Evolutionary conservation across 2,888 invertebrate genomes (phyloP).

Genomic region (Diploptera punctata): DNA sequence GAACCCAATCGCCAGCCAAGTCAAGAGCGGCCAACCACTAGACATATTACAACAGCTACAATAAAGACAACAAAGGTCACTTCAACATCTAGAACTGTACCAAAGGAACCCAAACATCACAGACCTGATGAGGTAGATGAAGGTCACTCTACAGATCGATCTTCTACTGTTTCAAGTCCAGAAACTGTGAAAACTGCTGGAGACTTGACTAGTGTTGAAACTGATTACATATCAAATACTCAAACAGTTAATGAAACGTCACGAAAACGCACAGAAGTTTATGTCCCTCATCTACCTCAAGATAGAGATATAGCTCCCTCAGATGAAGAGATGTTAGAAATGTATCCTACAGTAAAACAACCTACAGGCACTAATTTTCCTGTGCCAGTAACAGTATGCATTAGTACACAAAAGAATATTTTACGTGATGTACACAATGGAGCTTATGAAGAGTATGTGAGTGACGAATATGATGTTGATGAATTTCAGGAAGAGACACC

Average conservation of each 20-base stretch:
- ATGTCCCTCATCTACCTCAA: constrained; percentile 6
- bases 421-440: background rate
- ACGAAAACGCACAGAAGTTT: constrained; percentile 27
- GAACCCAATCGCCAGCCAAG: background rate
- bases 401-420: background rate
- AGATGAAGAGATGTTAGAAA: background rate
- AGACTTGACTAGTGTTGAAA: background rate
- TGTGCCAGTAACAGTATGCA: background rate
- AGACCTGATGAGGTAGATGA: constrained; percentile 62
- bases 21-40: constrained; percentile 2
- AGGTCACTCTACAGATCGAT: constrained; percentile 51
- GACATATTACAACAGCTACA: constrained; percentile 45
- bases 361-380: background rate
- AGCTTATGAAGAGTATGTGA: constrained; percentile 18
- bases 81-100: constrained; percentile 19
- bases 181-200: constrained; percentile 41
- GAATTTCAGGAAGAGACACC: constrained; percentile 45
- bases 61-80: background rate
- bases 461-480: constrained; percentile 35
- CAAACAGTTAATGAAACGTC: background rate
- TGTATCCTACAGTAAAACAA: background rate
- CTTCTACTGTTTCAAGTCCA: constrained; percentile 42
- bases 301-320: background rate
- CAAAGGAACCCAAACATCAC: constrained; percentile 48
- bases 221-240: background rate